A percentile compares a stretch with the other conserved stretches of the same genome.
Conservation (phyloP, 2,113 vertebrate species). For the Onychostruthus taczanowskii region DNA sequence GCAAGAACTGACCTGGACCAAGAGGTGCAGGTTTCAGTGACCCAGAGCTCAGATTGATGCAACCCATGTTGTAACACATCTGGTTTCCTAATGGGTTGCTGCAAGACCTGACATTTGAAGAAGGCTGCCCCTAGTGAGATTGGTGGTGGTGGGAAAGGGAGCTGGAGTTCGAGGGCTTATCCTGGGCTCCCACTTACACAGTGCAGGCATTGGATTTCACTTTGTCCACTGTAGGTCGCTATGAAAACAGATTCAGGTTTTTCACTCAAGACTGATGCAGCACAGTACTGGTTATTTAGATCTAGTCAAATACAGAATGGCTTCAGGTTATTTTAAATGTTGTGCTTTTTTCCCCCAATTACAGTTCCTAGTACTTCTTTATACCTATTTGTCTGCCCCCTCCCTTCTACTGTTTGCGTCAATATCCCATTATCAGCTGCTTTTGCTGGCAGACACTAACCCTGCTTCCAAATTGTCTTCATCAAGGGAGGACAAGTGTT, state of each 20-base stretch:
- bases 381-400: background rate
- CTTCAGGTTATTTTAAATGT: background rate
- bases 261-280: background rate
- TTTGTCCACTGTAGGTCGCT: background rate
- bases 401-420: background rate
- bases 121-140: background rate
- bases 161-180: background rate
- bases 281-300: background rate
- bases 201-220: background rate
- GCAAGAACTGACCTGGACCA: background rate
- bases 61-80: background rate
- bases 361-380: background rate
- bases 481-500: conserved; percentile 27
- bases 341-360: background rate
- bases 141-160: background rate
- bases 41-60: background rate
- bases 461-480: conserved; percentile 37
- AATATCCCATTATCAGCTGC: conserved; percentile 33
- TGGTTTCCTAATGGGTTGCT: background rate
- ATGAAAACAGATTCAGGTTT: background rate
- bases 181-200: background rate
- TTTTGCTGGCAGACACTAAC: conserved; percentile 3
- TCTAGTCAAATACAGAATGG: background rate
- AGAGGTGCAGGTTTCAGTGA: background rate
- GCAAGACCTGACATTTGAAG: background rate